Evolutionary conservation across 2,888 invertebrate species (phyloP), one percentile per base, ranked within the genome.

Genomic region (Trichopoda pennipes): DNA sequence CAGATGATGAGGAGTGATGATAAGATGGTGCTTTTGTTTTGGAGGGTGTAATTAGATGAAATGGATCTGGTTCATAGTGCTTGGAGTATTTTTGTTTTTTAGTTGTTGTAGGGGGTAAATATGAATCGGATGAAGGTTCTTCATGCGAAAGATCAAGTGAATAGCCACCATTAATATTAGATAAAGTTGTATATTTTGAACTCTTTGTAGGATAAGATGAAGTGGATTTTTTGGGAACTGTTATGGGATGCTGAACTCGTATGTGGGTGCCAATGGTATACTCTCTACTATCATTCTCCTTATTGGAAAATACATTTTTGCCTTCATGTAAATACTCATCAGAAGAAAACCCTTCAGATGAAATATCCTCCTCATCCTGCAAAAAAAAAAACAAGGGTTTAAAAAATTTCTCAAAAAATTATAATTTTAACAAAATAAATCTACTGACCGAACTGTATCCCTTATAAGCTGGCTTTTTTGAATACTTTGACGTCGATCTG

Each of bases 181-280:
- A 32, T 51, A 78, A 32, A 0, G 85, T 76, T 3, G 85, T 82
- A 35, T 88, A 88, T 17, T 89, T 89, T 38, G 86, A 6, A 17
- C 85, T 86, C 38, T 88, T 89, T 8, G 84, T 77, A n/a, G 83
- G 80, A 28, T 85, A 79, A 12, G 86, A 21, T 4, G 80, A 74
- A 16, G 79, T 82, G 8, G 78, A 21, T 56, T 90, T 89, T 55
- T 89, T 89, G 17, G 90, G 88, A 23, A 85, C 84, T 3, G 87
- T 86, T 14, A 89, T 86, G 14, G 90, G 89, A 85, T 89, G 89
- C 42, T 88, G 90, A 0, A 90, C 90, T 1, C 89, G 86, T 49
- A 90, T 90, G 58, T 90, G 89, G 0, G 90, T 89, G 58, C 90
- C 90, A 55, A 90, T 90, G 1, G 89, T 87, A 42, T 88, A 90